Evolutionary conservation across 2,888 invertebrate genomes (phyloP), one percentile per base, ranked within the genome.

Genomic region (Scaptomyza parva): DNA sequence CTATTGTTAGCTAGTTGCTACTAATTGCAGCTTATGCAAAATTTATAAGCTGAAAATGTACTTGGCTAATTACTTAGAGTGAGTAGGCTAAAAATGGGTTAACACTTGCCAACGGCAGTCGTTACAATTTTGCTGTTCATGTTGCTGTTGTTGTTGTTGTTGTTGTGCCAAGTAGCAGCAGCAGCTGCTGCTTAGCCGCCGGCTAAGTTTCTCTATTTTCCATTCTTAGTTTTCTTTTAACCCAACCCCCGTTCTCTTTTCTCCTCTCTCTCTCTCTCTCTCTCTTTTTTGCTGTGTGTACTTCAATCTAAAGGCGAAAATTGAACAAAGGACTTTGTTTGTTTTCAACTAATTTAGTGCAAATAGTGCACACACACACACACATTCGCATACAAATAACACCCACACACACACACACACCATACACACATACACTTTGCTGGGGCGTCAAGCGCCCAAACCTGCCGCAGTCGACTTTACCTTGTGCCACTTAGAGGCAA

Each of bases 331-430:
- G 85, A 78, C 75, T 78, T 85, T 78, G 82, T 88, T 86, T 88
- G 86, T 88, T 81, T 86, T 78, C 81, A 88, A 87, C 86, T 81
- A 88, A 86, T 88, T 86, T 86, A 88, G 86, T 86, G 88, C 88
- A 88, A 86, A 87, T 85, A 85, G 85, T 88, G 79, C 60, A 60
- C 69, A 71, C 64, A 67, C 51, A 68, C 50, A 53, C 45, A 54
- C 28, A 47, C 41, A 57, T n/a, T n/a, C n/a, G n/a, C 44, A 30
- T 14, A 53, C 61, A 48, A 17, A 18, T 47, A 17, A 40, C 20
- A 43, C 17, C 39, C 40, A 41, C 53, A 47, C 64, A 68, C 65
- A 59, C 45, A 50, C 50, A 52, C 45, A 40, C 20, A 43, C 17
- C 39, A n/a, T 37, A 41, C 53, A 47, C 64, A 68, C 65, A 59